Base-by-base conservation (phyloP, 2,113 vertebrate species). In the Eidolon helvum region DNA sequence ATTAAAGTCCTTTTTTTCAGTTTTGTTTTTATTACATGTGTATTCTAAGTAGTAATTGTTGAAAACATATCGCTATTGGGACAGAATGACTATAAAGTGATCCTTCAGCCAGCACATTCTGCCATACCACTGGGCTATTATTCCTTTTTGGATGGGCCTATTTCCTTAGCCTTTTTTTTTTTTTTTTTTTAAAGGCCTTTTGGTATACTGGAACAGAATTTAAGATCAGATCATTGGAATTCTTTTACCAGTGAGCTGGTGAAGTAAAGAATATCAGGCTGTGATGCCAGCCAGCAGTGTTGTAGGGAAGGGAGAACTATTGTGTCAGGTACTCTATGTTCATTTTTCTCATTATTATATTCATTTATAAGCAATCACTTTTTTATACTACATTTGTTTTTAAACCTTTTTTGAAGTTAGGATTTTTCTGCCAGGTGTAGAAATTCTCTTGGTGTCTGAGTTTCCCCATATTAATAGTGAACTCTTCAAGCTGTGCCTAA, bases 31-130 rank as follows among this genome's bases (percentile, higher is more conserved):
- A n/a, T 69, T 63, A 22, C 18, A 30, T 91, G 48, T 40, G 8
- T 86, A 68, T 92, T 90, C n/a, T 40, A 24, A 78, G 55, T 87
- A 83, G 68, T 53, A 69, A 84, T 78, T 92, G 71, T 96, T 43
- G 66, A 40, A 57, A 80, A 71, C 18, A 45, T 92, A 35, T 0
- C 55, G 71, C 38, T 75, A 4, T 91, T 59, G 22, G 84, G 65
- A 92, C n/a, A 43, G 28, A 85, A 24, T 85, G n/a, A 94, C 61
- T 89, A 53, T 43, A 55, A 90, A 79, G 35, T 85, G 87, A 75
- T 93, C 16, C 11, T 85, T 4, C 12, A 94, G 59, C 59, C 40
- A 85, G 19, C 11, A 55, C 12, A 24, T 53, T 71, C 53, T 90
- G 7, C 26, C 55, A 9, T 35, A 63, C 22, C 30, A 24, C 5